Evolutionary conservation across 2,113 vertebrate species (phyloP).

Genomic region (Siniperca knerii): DNA sequence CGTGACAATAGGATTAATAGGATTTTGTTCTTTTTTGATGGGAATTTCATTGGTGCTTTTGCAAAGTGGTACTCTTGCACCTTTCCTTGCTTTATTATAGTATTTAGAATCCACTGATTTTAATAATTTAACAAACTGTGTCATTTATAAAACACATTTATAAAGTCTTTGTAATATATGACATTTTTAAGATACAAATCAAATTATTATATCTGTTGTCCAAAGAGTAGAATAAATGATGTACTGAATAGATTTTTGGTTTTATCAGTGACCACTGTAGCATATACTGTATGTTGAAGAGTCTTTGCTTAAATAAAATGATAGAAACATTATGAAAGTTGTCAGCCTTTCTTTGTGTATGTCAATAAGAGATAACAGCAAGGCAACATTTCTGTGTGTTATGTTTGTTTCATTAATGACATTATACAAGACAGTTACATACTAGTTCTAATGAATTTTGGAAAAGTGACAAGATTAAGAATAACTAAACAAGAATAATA

Average conservation of each 20-base stretch:
- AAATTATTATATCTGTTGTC: slow-evolving; percentile 9
- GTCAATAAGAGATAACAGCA: background rate
- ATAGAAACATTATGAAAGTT: background rate
- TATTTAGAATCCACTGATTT: slow-evolving; percentile 33
- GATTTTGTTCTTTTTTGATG: background rate
- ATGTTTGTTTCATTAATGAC: background rate
- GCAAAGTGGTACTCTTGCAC: slow-evolving; percentile 7
- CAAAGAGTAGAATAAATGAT: slow-evolving; percentile 12
- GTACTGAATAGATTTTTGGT: background rate
- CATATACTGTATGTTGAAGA: slow-evolving; percentile 15
- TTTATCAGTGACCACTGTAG: slow-evolving; percentile 3
- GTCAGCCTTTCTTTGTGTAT: background rate
- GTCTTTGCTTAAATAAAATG: slow-evolving; percentile 56
- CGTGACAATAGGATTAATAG: background rate
- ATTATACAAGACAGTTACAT: background rate
- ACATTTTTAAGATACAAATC: slow-evolving; percentile 35
- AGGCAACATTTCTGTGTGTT: background rate
- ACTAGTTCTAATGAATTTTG: background rate
- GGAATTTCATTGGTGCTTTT: slow-evolving; percentile 46
- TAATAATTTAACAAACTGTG: slow-evolving; percentile 22
- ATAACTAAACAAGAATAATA: too few species aligned
- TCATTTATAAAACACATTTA: slow-evolving; percentile 49
- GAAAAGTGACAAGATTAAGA: background rate
- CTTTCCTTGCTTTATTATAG: slow-evolving; percentile 7
- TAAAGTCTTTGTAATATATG: slow-evolving; percentile 58